Conservation (phyloP, 2,797 vertebrate species). For the Emys orbicularis region DNA sequence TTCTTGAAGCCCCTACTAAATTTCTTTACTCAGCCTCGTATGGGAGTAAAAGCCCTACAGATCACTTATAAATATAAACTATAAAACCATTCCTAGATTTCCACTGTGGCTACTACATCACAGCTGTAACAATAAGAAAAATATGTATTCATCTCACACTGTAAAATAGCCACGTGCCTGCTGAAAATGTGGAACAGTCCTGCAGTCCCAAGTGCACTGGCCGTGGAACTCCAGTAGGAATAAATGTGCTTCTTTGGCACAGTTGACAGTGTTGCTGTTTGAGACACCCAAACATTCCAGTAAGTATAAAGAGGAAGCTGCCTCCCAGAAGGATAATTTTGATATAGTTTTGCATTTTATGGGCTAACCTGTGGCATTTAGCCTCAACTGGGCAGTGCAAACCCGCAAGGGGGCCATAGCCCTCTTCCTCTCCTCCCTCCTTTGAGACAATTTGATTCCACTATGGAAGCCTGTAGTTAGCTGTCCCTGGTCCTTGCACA, state of each 20-base stretch:
- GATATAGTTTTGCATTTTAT: rapidly evolving
- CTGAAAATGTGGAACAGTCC: not conserved
- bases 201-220: not conserved
- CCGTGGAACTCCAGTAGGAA: not conserved
- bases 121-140: not conserved
- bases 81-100: not conserved
- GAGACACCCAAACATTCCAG: not conserved
- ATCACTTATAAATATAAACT: not conserved
- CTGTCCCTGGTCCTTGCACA: not conserved
- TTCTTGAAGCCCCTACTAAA: not conserved
- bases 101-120: not conserved
- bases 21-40: not conserved
- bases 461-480: not conserved
- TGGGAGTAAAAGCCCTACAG: not conserved
- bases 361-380: not conserved
- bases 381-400: not conserved
- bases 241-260: not conserved
- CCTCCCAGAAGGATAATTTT: not conserved
- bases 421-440: not conserved
- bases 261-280: not conserved
- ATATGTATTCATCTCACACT: not conserved
- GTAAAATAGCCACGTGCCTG: not conserved
- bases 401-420: not conserved
- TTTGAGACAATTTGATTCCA: not conserved
- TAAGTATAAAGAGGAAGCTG: not conserved